Evolutionary conservation across 2,113 vertebrate species (phyloP).

Genomic region (Prionailurus viverrinus): DNA sequence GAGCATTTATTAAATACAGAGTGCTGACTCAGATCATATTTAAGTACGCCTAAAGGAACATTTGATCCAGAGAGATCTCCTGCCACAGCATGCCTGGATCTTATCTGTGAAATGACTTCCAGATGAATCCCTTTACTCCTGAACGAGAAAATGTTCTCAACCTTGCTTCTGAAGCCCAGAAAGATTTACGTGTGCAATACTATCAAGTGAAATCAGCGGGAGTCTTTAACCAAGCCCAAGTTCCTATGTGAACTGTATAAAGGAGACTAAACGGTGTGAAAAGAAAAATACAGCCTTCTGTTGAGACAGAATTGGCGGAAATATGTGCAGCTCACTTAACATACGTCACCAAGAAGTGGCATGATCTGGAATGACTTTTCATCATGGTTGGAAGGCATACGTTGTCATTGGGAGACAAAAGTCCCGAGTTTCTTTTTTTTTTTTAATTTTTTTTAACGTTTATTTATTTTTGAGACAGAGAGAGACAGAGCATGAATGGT

Average conservation of each 20-base stretch:
- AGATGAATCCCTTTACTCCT: background rate
- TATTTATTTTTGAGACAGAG: too few relatives aligned
- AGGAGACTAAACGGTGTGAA: background rate
- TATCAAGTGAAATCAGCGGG: background rate
- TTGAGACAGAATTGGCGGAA: background rate
- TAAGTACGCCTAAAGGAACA: background rate
- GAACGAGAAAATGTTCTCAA: background rate
- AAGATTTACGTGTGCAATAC: background rate
- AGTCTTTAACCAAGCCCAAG: background rate
- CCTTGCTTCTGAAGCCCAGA: background rate
- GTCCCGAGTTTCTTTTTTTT: background rate
- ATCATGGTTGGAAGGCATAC: background rate
- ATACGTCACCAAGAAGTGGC: background rate
- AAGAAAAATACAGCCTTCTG: rapidly evolving
- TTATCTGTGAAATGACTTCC: background rate
- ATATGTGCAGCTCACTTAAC: background rate
- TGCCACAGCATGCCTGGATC: background rate
- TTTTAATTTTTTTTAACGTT: too few relatives aligned
- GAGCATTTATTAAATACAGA: background rate
- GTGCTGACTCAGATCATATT: background rate
- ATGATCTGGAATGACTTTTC: background rate
- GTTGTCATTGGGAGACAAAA: background rate
- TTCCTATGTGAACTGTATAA: background rate
- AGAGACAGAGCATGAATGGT: too few relatives aligned
- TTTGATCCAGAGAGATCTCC: too few relatives aligned